Percentiles rank a stretch among this genome's conserved stretches.
These are phyloP conservation scores for Tarsius wallacei DNA, from an alignment of 2,797 vertebrate genomes.

Conservation along the genomic window DNA sequence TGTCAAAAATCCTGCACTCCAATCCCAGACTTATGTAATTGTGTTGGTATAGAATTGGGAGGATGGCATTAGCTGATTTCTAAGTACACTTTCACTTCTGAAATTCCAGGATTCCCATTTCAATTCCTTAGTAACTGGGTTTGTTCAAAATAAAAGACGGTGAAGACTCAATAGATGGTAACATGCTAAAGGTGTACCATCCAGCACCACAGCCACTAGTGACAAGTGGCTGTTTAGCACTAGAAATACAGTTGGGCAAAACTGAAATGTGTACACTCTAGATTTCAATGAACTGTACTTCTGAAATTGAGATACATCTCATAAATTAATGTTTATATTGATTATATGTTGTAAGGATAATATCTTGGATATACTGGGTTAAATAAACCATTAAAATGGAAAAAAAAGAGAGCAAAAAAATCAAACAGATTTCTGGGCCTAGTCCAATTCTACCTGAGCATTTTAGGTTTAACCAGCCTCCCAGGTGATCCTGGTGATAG, in stretches of 20 bases:
- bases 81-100: neutral
- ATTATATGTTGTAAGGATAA: neutral
- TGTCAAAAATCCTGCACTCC: neutral
- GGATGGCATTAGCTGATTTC: neutral
- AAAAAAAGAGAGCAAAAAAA: neutral
- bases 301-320: slow-evolving; percentile 9
- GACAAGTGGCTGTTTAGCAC: neutral
- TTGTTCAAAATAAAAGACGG: slow-evolving; percentile 38
- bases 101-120: slow-evolving; percentile 28
- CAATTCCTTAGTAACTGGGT: neutral
- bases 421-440: neutral
- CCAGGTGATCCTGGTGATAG: neutral
- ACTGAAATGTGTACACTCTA: neutral
- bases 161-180: neutral
- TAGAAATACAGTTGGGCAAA: neutral
- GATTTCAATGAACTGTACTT: neutral
- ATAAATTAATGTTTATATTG: neutral
- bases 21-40: neutral
- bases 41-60: neutral
- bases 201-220: neutral
- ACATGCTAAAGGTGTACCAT: neutral
- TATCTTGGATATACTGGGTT: neutral
- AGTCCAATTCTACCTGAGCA: neutral
- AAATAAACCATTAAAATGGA: neutral
- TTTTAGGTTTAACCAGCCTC: slow-evolving; percentile 40